Percentiles rank a stretch among this genome's conserved stretches.
Evolutionary conservation across 2,888 invertebrate species (phyloP).

Genomic region (Athalia cordata): DNA sequence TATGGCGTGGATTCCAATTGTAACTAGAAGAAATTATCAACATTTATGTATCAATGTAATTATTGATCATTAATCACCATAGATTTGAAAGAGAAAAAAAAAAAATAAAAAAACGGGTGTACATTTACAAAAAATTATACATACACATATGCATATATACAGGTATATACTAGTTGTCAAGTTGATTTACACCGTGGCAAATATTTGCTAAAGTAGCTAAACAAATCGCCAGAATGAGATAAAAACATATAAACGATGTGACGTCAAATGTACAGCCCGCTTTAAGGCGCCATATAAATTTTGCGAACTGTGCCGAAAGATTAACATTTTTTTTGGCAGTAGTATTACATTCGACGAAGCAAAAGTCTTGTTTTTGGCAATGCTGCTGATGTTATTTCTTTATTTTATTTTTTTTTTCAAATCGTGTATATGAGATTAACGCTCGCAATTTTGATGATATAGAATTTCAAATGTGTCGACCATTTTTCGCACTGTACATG

Average conservation of each 20-base stretch:
- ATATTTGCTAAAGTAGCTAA: slow-evolving; percentile 36
- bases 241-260: slow-evolving; percentile 31
- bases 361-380: slow-evolving; percentile 33
- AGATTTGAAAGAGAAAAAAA: neutral
- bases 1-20: no score
- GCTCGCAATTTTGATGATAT: no score
- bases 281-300: slow-evolving; percentile 38
- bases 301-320: slow-evolving; percentile 1
- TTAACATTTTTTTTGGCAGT: slow-evolving; percentile 34
- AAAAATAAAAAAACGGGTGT: no score
- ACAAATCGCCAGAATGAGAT: slow-evolving; percentile 36
- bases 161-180: neutral
- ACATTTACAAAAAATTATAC: no score
- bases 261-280: slow-evolving; percentile 26
- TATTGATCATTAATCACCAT: slow-evolving; percentile 4
- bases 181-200: slow-evolving; percentile 16
- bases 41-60: neutral
- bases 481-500: no score
- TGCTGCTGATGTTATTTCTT: neutral
- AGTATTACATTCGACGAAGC: neutral
- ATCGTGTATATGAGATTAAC: no score
- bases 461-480: no score
- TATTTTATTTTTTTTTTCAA: no score
- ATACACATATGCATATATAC: neutral
- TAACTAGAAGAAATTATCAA: no score